These are phyloP conservation scores for Apodemus agrarius DNA, from an alignment of 2,797 vertebrate genomes.

Conservation along the genomic window DNA sequence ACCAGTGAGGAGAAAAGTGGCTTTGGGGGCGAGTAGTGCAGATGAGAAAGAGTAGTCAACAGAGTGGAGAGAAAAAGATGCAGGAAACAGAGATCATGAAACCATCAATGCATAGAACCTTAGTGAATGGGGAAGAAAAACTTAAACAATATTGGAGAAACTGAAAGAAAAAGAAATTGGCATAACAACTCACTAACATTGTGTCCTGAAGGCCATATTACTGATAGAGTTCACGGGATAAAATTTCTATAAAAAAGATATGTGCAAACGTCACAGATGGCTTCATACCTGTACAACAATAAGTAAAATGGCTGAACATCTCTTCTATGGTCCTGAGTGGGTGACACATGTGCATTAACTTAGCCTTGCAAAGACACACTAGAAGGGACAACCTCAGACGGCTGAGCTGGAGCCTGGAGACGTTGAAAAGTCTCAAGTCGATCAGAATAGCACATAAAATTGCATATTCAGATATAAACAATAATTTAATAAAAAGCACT, in stretches of 20 bases:
- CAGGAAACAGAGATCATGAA: conserved; percentile 25
- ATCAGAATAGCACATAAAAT: conserved; percentile 49
- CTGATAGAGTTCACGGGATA: conserved; percentile 39
- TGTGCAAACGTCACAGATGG: conserved; percentile 34
- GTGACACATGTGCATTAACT: conserved; percentile 30
- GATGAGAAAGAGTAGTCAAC: conserved; percentile 11
- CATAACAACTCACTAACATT: neutral
- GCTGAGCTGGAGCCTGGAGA: conserved; percentile 11
- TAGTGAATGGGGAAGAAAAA: conserved; percentile 45
- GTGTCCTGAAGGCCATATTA: conserved; percentile 21
- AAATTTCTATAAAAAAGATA: conserved; percentile 48
- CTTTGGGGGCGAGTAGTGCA: neutral
- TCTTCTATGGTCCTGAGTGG: neutral
- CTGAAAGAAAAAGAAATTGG: conserved; percentile 39
- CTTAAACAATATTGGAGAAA: conserved; percentile 5
- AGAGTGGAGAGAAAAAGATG: conserved; percentile 29
- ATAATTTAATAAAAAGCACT: conserved; percentile 41
- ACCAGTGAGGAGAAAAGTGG: conserved; percentile 14
- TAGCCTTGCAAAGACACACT: conserved; percentile 46
- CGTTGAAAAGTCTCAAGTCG: conserved; percentile 55
- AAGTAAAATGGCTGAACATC: conserved; percentile 45
- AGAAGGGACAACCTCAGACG: conserved; percentile 49
- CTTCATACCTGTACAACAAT: conserved; percentile 28
- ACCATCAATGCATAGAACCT: conserved; percentile 6
- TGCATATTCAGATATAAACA: conserved; percentile 44